phyloP scores from a whole-genome alignment of 2,888 invertebrate species.

The Aricia artaxerxes region DNA sequence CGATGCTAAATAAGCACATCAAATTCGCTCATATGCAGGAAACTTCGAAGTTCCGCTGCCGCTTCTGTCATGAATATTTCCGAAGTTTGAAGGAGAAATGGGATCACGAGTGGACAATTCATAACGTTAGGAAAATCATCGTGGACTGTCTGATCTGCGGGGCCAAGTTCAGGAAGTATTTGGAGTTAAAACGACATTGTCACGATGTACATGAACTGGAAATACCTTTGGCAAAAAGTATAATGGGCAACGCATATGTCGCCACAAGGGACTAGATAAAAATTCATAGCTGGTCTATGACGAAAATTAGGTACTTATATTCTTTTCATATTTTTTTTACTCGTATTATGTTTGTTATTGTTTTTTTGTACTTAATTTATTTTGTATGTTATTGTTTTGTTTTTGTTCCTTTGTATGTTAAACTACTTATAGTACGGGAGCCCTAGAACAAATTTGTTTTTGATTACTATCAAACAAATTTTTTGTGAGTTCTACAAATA shows the following conservation, averaged over 20 bases:
- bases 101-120: constrained; percentile 73
- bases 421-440: too few relatives aligned
- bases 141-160: constrained; percentile 67
- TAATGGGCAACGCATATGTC: constrained; percentile 47
- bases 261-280: constrained; percentile 32
- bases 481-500: too few relatives aligned
- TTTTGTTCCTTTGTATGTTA: background rate
- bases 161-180: constrained; percentile 67
- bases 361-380: constrained; percentile 2
- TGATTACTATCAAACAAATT: too few relatives aligned
- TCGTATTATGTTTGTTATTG: background rate
- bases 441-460: too few relatives aligned
- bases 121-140: constrained; percentile 67
- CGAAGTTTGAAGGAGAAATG: constrained; percentile 67
- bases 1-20: constrained; percentile 69
- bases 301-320: background rate
- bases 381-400: background rate
- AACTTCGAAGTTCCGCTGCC: constrained; percentile 54
- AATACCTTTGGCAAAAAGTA: constrained; percentile 58
- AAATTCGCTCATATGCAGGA: constrained; percentile 59
- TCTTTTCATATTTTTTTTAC: background rate
- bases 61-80: constrained; percentile 59
- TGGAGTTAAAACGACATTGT: constrained; percentile 66
- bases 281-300: constrained; percentile 17
- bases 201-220: constrained; percentile 51